Conservation (phyloP, 2,797 vertebrate genomes). For the Oophaga sylvatica region DNA sequence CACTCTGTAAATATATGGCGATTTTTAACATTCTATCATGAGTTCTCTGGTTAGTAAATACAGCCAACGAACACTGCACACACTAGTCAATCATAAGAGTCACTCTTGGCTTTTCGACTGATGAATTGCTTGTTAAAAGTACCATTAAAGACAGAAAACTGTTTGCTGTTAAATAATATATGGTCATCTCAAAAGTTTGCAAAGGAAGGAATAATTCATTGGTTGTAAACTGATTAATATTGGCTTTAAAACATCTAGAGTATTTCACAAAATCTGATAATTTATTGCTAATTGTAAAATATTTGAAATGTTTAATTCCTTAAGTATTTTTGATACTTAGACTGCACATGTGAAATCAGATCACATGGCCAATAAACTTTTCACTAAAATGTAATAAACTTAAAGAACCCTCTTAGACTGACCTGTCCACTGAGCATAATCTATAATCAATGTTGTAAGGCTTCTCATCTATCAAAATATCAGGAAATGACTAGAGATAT, state of each 20-base stretch:
- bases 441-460: too few species aligned
- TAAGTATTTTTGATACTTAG: not conserved
- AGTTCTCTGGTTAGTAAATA: conserved; percentile 10
- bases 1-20: conserved; percentile 1
- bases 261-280: too few species aligned
- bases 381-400: too few species aligned
- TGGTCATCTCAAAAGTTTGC: conserved; percentile 5
- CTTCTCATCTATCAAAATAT: too few species aligned
- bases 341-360: too few species aligned
- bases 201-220: not conserved
- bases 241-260: not conserved
- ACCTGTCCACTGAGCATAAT: too few species aligned
- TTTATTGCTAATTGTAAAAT: not conserved
- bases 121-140: conserved; percentile 21
- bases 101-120: not conserved
- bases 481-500: too few species aligned
- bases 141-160: conserved; percentile 15
- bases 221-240: not conserved
- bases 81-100: not conserved
- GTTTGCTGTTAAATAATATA: conserved; percentile 14
- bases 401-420: too few species aligned
- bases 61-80: not conserved
- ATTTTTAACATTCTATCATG: not conserved
- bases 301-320: not conserved
- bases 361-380: too few species aligned